These are phyloP conservation scores for Pseudococcus viburni DNA, from an alignment of 2,888 invertebrate species.

Conservation along the genomic window DNA sequence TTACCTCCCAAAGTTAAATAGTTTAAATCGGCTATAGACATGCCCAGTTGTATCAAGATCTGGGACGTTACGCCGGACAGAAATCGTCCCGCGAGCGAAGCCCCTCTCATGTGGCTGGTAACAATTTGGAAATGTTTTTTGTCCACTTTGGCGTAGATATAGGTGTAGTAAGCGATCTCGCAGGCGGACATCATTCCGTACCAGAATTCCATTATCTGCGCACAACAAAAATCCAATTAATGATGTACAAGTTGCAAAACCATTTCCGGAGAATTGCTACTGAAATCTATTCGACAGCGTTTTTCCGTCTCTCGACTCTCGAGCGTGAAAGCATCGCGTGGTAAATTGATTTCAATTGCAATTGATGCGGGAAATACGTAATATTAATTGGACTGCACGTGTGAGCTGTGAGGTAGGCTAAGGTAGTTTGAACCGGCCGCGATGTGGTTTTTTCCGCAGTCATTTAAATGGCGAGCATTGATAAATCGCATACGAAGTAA, in stretches of 20 bases:
- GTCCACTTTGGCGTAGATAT: conserved; percentile 74
- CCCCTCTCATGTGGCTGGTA: conserved; percentile 73
- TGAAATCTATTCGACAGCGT: conserved; percentile 8
- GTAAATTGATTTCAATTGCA: conserved; percentile 43
- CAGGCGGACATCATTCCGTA: conserved; percentile 73
- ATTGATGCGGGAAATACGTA: conserved; percentile 38
- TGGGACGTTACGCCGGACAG: conserved; percentile 72
- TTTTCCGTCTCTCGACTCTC: neutral
- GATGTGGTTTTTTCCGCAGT: neutral
- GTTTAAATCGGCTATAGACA: conserved; percentile 71
- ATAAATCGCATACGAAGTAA: neutral
- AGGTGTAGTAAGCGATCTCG: conserved; percentile 74
- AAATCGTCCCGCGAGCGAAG: conserved; percentile 72
- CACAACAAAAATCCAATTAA: neutral
- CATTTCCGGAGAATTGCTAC: too few species aligned
- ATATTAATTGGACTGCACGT: conserved; percentile 20
- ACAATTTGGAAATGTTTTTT: conserved; percentile 71
- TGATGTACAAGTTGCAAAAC: too few species aligned
- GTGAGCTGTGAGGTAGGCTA: conserved; percentile 16
- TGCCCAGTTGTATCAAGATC: conserved; percentile 65
- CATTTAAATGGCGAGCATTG: neutral
- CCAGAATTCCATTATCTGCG: conserved; percentile 71
- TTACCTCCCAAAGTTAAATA: conserved; percentile 72
- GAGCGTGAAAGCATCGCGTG: neutral
- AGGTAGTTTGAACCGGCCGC: conserved; percentile 30